These are phyloP conservation scores for Otolemur crassicaudatus DNA, from an alignment of 2,797 vertebrate genomes.

Conservation along the genomic window DNA sequence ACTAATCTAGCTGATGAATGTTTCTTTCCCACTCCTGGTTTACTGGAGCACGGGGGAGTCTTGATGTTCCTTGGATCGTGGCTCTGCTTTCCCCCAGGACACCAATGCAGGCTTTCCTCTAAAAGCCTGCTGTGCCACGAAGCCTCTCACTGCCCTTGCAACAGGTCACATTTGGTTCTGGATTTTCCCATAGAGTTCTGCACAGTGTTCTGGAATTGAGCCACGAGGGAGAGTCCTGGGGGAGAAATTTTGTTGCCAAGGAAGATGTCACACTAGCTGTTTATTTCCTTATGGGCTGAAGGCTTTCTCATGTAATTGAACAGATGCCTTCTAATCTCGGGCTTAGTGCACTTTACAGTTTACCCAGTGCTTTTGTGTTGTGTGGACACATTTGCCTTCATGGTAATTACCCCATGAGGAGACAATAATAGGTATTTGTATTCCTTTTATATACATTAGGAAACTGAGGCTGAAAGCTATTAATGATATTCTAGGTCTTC, in stretches of 20 bases:
- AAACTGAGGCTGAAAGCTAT: neutral
- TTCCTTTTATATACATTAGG: neutral
- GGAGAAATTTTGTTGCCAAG: constrained; percentile 54
- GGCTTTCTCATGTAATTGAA: constrained; percentile 61
- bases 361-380: neutral
- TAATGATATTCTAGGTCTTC: neutral
- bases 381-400: neutral
- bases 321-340: constrained; percentile 37
- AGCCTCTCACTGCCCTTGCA: neutral
- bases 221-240: neutral
- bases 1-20: neutral
- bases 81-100: constrained; percentile 28
- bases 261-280: constrained; percentile 71
- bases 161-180: constrained; percentile 31
- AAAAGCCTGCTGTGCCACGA: neutral
- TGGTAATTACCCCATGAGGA: neutral
- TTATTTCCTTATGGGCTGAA: constrained; percentile 60
- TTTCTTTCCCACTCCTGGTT: neutral
- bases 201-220: constrained; percentile 59
- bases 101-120: neutral
- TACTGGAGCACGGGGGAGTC: neutral
- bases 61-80: neutral
- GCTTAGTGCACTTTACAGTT: neutral
- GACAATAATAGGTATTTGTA: neutral
- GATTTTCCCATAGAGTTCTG: constrained; percentile 60